phyloP scores from a whole-genome alignment of 2,113 vertebrate genomes.

The Macheiramphus alcinus region DNA sequence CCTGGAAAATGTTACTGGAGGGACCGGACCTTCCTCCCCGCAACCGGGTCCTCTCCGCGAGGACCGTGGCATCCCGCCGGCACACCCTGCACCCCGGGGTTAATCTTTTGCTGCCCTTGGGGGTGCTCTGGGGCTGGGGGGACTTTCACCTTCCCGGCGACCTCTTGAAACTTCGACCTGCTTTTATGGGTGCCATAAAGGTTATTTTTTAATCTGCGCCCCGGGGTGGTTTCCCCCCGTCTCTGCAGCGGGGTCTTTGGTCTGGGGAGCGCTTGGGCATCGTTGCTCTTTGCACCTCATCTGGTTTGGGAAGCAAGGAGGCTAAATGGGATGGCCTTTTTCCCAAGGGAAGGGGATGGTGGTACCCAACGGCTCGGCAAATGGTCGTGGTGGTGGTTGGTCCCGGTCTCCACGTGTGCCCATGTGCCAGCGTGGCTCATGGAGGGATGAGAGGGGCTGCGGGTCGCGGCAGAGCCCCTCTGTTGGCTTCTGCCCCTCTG shows the following conservation, averaged over 20 bases:
- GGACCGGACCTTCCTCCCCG: background rate
- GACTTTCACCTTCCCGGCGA: background rate
- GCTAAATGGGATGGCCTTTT: background rate
- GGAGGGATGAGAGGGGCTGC: background rate
- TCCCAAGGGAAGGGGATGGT: background rate
- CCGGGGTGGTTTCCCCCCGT: accelerated
- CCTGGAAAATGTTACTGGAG: background rate
- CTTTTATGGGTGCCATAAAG: constrained; percentile 48
- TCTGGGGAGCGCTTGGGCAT: accelerated
- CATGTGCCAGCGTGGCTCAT: accelerated
- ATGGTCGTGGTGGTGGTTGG: background rate
- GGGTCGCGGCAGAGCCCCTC: background rate
- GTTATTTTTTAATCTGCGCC: background rate
- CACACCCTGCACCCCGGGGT: background rate
- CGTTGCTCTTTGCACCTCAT: accelerated
- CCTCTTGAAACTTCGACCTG: constrained; percentile 16
- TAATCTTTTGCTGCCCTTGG: background rate
- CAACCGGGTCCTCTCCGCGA: accelerated
- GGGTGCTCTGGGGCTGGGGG: background rate
- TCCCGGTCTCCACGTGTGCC: accelerated
- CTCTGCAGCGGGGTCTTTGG: background rate
- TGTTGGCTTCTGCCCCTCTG: background rate
- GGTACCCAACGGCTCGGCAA: background rate
- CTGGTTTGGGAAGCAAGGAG: background rate
- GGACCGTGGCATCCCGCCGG: accelerated